Conservation (phyloP, 2,888 invertebrate genomes). For the Lithophane semibrunnea region DNA sequence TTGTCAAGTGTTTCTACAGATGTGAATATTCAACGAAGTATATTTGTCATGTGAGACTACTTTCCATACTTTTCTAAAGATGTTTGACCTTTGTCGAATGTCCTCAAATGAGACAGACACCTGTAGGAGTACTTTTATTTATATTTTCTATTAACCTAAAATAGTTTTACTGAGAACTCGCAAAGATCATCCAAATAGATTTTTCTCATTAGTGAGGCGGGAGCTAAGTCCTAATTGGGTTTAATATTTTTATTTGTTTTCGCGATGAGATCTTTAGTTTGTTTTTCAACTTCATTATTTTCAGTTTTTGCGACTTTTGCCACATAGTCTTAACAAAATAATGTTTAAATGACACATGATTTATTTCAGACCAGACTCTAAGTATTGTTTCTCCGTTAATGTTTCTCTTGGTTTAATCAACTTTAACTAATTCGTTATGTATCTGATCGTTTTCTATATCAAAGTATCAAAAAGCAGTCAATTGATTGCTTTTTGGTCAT, state of each 20-base stretch:
- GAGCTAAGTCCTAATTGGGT: conserved; percentile 1
- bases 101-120: conserved; percentile 21
- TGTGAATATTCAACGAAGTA: conserved; percentile 44
- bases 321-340: neutral
- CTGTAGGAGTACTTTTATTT: conserved; percentile 34
- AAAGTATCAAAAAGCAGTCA: neutral
- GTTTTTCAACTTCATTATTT: conserved; percentile 9
- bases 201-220: conserved; percentile 12
- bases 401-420: neutral
- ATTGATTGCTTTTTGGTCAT: too few species aligned
- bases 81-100: conserved; percentile 42
- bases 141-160: conserved; percentile 17
- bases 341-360: too few species aligned
- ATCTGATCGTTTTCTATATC: neutral
- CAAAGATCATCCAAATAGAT: conserved; percentile 14
- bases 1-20: conserved; percentile 41
- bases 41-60: conserved; percentile 25
- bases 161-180: conserved; percentile 7
- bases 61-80: conserved; percentile 51
- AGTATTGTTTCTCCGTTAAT: neutral
- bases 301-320: neutral
- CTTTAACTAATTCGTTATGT: neutral
- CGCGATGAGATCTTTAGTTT: neutral
- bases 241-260: conserved; percentile 26
- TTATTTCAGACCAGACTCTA: too few species aligned